Evolutionary conservation across 1,140 invertebrate genomes (phyloP).

Genomic region (Drosophila virilis): DNA sequence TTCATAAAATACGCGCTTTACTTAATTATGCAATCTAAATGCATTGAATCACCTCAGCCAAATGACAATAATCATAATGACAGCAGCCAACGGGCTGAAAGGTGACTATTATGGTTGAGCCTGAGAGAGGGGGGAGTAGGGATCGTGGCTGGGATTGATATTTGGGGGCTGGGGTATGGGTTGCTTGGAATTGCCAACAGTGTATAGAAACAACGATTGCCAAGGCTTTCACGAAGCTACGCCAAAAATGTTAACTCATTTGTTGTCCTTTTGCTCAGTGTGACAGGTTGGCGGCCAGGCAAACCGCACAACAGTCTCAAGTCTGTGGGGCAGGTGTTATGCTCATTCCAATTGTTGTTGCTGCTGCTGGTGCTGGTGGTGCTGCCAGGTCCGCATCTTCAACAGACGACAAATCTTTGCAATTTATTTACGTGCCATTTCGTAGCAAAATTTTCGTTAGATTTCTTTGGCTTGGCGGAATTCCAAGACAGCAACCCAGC

Average conservation of each 20-base stretch:
- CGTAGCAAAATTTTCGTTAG: slow-evolving; percentile 79
- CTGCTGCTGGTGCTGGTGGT: slow-evolving; percentile 12
- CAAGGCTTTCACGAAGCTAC: slow-evolving; percentile 39
- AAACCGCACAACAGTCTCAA: slow-evolving; percentile 58
- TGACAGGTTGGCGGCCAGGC: slow-evolving; percentile 13
- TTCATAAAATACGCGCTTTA: slow-evolving; percentile 48
- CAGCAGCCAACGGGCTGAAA: slow-evolving; percentile 29
- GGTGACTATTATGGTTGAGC: slow-evolving; percentile 4
- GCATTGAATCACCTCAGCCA: slow-evolving; percentile 79
- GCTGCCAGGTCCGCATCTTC: slow-evolving; percentile 37
- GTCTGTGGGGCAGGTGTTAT: slow-evolving; percentile 52
- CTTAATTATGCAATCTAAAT: slow-evolving; percentile 82
- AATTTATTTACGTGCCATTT: slow-evolving; percentile 83
- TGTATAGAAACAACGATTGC: slow-evolving; percentile 34
- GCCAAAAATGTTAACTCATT: slow-evolving; percentile 79
- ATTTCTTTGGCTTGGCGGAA: slow-evolving; percentile 79
- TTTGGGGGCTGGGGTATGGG: not conserved
- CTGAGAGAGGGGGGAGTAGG: not conserved
- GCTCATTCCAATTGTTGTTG: slow-evolving; percentile 30
- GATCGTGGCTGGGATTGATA: not conserved
- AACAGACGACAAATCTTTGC: slow-evolving; percentile 79
- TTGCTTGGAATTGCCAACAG: slow-evolving; percentile 23
- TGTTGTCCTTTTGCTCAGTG: slow-evolving; percentile 66
- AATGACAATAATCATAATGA: slow-evolving; percentile 82
- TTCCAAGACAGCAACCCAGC: slow-evolving; percentile 66